phyloP scores from a whole-genome alignment of 64 coral and sea anemone species.

The Montipora efflorescens region DNA sequence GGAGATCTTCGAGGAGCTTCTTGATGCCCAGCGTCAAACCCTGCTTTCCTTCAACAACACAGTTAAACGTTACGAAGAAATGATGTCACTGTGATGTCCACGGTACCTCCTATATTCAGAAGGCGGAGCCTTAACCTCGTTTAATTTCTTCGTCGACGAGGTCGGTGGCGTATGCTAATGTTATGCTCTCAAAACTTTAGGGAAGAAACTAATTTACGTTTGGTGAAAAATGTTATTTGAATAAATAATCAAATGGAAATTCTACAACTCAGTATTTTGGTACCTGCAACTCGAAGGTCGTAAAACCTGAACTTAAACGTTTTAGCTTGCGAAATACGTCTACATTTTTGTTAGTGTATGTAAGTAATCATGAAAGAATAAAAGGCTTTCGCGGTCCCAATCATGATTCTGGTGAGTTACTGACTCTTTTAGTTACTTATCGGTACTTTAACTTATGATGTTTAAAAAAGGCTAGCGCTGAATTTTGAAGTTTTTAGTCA shows the following conservation, averaged over 20 bases:
- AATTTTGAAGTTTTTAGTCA: neutral
- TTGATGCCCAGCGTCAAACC: too few relatives aligned
- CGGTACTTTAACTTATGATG: neutral
- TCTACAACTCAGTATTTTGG: neutral
- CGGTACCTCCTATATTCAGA: neutral
- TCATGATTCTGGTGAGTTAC: too few relatives aligned
- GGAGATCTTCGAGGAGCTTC: too few relatives aligned
- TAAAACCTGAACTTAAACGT: too few relatives aligned
- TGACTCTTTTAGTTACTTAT: neutral
- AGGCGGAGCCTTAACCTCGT: neutral
- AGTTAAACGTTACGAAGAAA: neutral
- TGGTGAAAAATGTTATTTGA: constrained; percentile 11
- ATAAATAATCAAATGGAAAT: neutral
- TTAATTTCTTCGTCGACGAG: constrained; percentile 30
- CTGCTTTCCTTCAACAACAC: too few relatives aligned
- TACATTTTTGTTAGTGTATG: too few relatives aligned
- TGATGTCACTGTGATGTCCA: neutral
- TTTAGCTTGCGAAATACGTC: too few relatives aligned
- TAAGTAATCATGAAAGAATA: too few relatives aligned
- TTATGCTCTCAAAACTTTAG: neutral
- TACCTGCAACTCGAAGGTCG: neutral
- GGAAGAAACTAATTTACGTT: neutral
- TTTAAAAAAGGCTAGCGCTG: too few relatives aligned
- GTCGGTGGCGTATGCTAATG: neutral
- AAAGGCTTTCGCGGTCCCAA: too few relatives aligned